Percentiles rank a stretch among this genome's conserved stretches.
Evolutionary conservation across 2,113 vertebrate species (phyloP).

Genomic region (Garra rufa): DNA sequence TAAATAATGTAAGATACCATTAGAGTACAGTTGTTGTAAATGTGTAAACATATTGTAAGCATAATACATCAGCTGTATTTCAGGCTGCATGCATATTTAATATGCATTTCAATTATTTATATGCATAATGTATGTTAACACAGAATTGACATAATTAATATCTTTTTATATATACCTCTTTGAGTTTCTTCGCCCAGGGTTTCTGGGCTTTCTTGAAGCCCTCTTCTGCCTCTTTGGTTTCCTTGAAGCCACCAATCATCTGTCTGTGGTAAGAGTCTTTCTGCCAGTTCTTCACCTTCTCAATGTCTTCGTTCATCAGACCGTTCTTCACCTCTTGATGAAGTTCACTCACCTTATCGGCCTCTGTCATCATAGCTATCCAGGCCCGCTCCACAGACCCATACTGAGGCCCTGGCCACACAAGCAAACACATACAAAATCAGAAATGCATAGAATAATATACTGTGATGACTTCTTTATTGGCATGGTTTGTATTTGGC

Average conservation of each 20-base stretch:
- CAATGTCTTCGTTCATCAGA: conserved; percentile 88
- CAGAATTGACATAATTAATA: neutral
- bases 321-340: conserved; percentile 96
- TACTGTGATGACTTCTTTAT: neutral
- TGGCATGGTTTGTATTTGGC: neutral
- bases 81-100: neutral
- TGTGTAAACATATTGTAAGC: neutral
- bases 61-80: neutral
- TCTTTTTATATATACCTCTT: conserved; percentile 82
- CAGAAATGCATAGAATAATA: neutral
- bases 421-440: neutral
- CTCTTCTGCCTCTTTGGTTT: conserved; percentile 95
- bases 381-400: conserved; percentile 95
- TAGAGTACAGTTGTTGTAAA: neutral
- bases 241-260: conserved; percentile 98
- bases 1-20: neutral
- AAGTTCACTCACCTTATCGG: conserved; percentile 93
- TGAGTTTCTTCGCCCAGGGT: conserved; percentile 98
- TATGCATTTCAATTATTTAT: too few species aligned
- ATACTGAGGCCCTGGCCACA: conserved; percentile 91
- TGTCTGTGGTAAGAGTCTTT: conserved; percentile 98
- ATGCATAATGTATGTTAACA: neutral
- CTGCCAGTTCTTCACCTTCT: conserved; percentile 99
- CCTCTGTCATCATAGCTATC: conserved; percentile 93
- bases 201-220: conserved; percentile 99